A percentile compares a stretch with the other conserved stretches of the same genome.
phyloP scores from a whole-genome alignment of 2,113 vertebrate genomes.

The Chionomys nivalis region DNA sequence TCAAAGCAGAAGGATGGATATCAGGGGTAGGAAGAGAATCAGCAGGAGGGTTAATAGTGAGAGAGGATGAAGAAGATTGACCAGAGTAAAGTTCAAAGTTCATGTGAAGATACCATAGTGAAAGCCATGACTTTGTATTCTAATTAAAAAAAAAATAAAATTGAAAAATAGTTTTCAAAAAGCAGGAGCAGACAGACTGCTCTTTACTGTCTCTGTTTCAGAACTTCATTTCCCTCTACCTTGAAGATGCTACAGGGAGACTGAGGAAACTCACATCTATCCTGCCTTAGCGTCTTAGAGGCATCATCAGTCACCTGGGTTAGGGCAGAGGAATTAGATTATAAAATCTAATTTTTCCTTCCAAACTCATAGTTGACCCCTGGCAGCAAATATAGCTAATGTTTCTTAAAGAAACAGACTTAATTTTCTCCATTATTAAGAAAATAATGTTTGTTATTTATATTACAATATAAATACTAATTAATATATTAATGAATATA shows the following conservation, averaged over 20 bases:
- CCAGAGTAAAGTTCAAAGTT: background rate
- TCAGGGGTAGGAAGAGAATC: too few relatives aligned
- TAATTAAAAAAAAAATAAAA: background rate
- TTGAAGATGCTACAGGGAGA: background rate
- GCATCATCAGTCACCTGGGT: background rate
- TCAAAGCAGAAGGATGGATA: background rate
- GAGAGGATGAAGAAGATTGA: background rate
- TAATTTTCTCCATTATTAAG: background rate
- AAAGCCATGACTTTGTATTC: background rate
- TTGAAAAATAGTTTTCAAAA: too few relatives aligned
- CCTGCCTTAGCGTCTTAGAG: background rate
- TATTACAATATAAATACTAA: background rate
- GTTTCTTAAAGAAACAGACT: background rate
- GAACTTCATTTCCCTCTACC: background rate
- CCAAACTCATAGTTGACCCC: background rate
- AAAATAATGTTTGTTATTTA: background rate
- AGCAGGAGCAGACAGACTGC: background rate
- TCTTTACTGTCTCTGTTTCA: background rate
- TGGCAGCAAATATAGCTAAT: background rate
- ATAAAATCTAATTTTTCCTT: background rate
- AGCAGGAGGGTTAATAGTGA: background rate
- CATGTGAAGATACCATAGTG: background rate
- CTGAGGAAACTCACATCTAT: too few relatives aligned
- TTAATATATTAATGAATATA: background rate
- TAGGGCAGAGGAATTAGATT: background rate